These are phyloP conservation scores for Drosophila paranaensis DNA, from an alignment of 2,888 invertebrate genomes.

Conservation along the genomic window DNA sequence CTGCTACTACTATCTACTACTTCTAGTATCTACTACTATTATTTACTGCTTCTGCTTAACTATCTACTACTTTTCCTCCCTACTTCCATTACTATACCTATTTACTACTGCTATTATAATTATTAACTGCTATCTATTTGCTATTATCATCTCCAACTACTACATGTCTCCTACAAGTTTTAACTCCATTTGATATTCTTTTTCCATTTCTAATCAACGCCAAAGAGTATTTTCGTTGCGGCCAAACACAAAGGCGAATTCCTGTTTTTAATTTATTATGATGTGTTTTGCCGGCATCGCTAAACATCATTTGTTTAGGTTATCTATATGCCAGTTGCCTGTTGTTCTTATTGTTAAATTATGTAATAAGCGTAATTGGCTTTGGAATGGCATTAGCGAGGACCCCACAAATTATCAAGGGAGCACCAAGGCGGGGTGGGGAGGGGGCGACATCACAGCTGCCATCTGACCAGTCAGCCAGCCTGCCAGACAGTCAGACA, in stretches of 20 bases:
- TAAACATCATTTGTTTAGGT: slow-evolving; percentile 29
- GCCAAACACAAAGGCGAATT: not conserved
- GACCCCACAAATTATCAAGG: not conserved
- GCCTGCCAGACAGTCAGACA: too few species aligned
- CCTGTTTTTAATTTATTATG: not conserved
- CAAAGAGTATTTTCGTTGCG: slow-evolving; percentile 1
- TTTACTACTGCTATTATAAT: too few species aligned
- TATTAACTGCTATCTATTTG: too few species aligned
- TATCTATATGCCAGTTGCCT: slow-evolving; percentile 41
- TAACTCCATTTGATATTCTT: too few species aligned
- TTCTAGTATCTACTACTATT: too few species aligned
- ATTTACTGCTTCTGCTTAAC: too few species aligned
- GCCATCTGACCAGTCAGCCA: not conserved
- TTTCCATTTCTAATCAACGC: not conserved
- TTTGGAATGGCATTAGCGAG: slow-evolving; percentile 28
- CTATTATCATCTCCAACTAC: too few species aligned
- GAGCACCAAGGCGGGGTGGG: not conserved
- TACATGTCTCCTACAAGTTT: too few species aligned
- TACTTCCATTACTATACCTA: too few species aligned
- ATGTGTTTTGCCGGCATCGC: slow-evolving; percentile 21
- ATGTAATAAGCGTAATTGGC: slow-evolving; percentile 79
- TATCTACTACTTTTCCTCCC: too few species aligned
- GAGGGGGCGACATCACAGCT: not conserved
- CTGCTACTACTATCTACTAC: too few species aligned
- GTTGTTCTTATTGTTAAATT: slow-evolving; percentile 54